These are phyloP conservation scores for Squalus acanthias DNA, from an alignment of 2,797 vertebrate genomes.

Conservation along the genomic window DNA sequence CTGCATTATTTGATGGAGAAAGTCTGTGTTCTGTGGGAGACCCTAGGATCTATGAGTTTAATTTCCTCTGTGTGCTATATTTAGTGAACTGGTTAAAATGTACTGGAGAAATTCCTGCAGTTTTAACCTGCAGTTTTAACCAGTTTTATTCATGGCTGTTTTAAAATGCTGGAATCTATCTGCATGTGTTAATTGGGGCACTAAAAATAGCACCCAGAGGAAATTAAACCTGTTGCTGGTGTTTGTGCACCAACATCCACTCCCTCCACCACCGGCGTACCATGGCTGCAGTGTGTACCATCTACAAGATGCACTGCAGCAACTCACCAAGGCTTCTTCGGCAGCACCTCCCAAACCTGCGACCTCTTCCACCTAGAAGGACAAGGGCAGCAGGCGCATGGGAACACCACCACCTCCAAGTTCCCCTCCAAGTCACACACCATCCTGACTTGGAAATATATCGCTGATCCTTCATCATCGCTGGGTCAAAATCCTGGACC, in stretches of 20 bases:
- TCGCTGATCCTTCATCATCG: background rate
- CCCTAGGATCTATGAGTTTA: background rate
- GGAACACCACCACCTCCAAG: background rate
- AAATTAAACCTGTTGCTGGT: background rate
- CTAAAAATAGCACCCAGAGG: background rate
- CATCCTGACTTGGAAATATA: background rate
- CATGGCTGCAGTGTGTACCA: background rate
- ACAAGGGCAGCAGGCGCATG: background rate
- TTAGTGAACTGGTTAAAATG: background rate
- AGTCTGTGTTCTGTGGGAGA: background rate
- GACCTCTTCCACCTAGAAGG: background rate
- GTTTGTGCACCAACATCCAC: background rate
- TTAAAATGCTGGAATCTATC: background rate
- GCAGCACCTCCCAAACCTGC: background rate
- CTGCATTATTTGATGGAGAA: background rate
- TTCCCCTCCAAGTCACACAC: background rate
- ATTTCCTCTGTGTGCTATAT: background rate
- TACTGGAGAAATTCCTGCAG: background rate
- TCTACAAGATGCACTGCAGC: background rate
- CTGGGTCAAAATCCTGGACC: background rate
- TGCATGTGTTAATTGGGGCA: background rate
- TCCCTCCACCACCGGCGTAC: background rate
- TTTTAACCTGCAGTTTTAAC: background rate
- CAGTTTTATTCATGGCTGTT: background rate
- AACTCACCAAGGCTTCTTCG: background rate